These are phyloP conservation scores for Bombyx mandarina DNA, from an alignment of 1,140 invertebrate genomes.

Conservation along the genomic window DNA sequence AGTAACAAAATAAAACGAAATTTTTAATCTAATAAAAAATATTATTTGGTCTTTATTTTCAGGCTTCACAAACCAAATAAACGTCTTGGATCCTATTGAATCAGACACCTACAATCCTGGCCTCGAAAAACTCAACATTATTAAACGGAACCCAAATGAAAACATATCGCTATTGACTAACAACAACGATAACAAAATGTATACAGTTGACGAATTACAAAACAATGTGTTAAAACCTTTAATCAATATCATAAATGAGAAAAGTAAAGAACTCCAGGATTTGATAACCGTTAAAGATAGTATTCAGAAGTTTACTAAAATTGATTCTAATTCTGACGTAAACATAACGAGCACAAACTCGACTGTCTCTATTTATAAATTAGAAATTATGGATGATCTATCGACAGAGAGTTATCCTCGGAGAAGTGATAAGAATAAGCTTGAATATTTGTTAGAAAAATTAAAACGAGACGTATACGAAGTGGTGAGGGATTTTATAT, in stretches of 20 bases:
- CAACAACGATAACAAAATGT: background rate
- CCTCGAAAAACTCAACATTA: too few relatives aligned
- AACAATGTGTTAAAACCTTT: slow-evolving; percentile 21
- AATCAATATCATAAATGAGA: slow-evolving; percentile 21
- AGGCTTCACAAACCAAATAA: too few relatives aligned
- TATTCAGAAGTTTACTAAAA: slow-evolving; percentile 15
- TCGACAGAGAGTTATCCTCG: slow-evolving; percentile 10
- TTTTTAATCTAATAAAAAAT: too few relatives aligned
- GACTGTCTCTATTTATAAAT: slow-evolving; percentile 19
- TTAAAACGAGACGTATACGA: slow-evolving; percentile 34
- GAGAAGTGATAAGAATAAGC: slow-evolving; percentile 12
- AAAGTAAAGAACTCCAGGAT: slow-evolving; percentile 25
- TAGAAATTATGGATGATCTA: slow-evolving; percentile 17
- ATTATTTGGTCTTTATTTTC: too few relatives aligned
- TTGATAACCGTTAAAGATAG: slow-evolving; percentile 21
- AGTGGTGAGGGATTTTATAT: slow-evolving; percentile 26
- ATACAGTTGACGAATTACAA: slow-evolving; percentile 15
- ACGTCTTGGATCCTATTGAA: too few relatives aligned
- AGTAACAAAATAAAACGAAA: too few relatives aligned
- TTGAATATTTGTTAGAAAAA: slow-evolving; percentile 28
- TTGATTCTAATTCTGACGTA: slow-evolving; percentile 2
- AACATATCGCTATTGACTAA: too few relatives aligned
- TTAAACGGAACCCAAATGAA: too few relatives aligned
- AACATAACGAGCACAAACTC: slow-evolving; percentile 8
- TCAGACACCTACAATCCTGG: background rate